Conservation (phyloP, 2,113 vertebrate species). For the Thamnaconus septentrionalis region DNA sequence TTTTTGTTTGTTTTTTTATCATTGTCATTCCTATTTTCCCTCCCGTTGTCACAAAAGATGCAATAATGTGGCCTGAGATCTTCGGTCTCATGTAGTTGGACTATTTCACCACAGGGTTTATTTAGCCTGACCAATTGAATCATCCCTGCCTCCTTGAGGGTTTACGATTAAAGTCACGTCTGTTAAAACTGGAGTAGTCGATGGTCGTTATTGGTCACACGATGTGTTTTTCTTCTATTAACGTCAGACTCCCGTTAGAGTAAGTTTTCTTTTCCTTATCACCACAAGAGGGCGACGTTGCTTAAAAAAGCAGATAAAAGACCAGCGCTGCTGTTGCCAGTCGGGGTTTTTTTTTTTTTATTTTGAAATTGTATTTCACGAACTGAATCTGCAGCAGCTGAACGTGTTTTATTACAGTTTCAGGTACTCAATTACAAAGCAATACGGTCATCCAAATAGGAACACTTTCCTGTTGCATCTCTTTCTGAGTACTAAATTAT, state of each 20-base stretch:
- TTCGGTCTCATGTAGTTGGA: not conserved
- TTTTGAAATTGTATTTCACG: not conserved
- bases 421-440: no score
- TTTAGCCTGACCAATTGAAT: slow-evolving; percentile 61
- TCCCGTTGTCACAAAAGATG: slow-evolving; percentile 7
- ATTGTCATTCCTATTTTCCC: not conserved
- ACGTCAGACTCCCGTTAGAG: not conserved
- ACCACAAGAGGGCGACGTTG: slow-evolving; percentile 59
- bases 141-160: slow-evolving; percentile 79
- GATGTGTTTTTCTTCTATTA: not conserved
- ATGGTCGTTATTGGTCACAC: not conserved
- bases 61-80: slow-evolving; percentile 16
- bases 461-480: no score
- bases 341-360: not conserved
- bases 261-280: no score
- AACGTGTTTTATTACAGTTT: no score
- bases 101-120: not conserved
- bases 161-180: slow-evolving; percentile 87
- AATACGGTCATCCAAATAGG: no score
- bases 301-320: not conserved
- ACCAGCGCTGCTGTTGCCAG: not conserved
- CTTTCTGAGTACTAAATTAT: no score
- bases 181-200: slow-evolving; percentile 55
- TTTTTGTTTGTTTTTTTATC: not conserved
- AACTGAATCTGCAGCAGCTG: not conserved